Evolutionary conservation across 1,140 invertebrate species (phyloP), one percentile per base, ranked within the genome.

Genomic region (Temnothorax longispinosus): DNA sequence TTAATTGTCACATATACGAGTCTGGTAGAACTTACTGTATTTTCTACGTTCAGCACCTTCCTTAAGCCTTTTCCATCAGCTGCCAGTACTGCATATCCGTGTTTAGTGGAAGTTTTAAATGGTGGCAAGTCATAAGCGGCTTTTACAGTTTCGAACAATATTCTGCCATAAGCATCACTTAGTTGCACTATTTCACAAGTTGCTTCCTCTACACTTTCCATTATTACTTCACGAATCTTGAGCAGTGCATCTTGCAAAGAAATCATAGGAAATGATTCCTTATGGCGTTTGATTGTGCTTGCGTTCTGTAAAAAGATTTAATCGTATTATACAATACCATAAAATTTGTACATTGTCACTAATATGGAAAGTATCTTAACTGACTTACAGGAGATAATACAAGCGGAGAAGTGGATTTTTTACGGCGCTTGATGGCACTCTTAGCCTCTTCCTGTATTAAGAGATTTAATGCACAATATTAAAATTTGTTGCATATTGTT

Each of bases 81-180:
- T 15, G 97, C 96, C 87, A 97, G 96, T 62, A 99, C 98, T n/a
- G 99, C 98, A 95, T 99, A 99, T 0, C 98, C 99, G 96, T 99
- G 99, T 96, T 99, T 99, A 62, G 99, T 97, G 11, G 99, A 99
- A 35, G 98, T 98, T 52, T 97, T 96, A 95, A 99, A 99, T 5
- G 98, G 98, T 44, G 99, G 99, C 90, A 99, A 96, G 81, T 96
- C 87, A 60, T 77, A 92, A n/a, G 13, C 41, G 13, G 94, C 93
- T 74, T 87, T 44, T 15, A 93, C 50, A 75, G 87, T 76, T 58
- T 87, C 69, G 11, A 38, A 75, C 38, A 95, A 86, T 71, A 95
- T 87, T 91, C 90, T 93, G 5, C 92, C 91, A 88, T 87, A 82
- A 67, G 88, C 87, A 15, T 94, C 78, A 64, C 87, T 69, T 62